Conservation (phyloP, 2,888 invertebrate species). For the Scaptomyza cyrtandrae region DNA sequence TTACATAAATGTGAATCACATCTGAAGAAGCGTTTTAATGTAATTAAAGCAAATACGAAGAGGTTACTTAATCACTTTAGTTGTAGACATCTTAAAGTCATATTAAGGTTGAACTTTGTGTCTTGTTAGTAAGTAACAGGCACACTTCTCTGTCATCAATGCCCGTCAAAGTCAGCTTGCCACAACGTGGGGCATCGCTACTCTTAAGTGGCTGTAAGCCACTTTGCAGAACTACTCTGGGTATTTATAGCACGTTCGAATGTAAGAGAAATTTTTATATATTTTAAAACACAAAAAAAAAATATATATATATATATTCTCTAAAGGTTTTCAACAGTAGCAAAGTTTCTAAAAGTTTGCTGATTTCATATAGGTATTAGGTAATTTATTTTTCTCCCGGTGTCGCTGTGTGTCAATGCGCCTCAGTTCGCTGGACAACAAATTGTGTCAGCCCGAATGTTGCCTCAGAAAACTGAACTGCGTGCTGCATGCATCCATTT, state of each 20-base stretch:
- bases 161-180: constrained; percentile 32
- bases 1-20: constrained; percentile 6
- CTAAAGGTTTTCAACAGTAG: too few relatives aligned
- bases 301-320: not conserved
- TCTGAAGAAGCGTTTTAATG: constrained; percentile 4
- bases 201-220: constrained; percentile 44
- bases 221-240: constrained; percentile 12
- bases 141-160: constrained; percentile 22
- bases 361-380: not conserved
- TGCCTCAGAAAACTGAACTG: constrained; percentile 54
- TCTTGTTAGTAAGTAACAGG: too few relatives aligned
- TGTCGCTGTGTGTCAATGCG: constrained; percentile 4
- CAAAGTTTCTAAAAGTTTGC: not conserved
- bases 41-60: constrained; percentile 1
- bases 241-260: constrained; percentile 33
- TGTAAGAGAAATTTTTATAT: constrained; percentile 15
- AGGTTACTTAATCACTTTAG: not conserved
- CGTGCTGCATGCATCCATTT: constrained; percentile 20
- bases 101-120: not conserved
- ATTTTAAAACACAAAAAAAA: constrained; percentile 16
- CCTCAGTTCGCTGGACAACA: constrained; percentile 15
- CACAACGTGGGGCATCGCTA: constrained; percentile 11
- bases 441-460: constrained; percentile 70
- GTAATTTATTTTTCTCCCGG: not conserved
- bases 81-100: constrained; percentile 3